Conservation (phyloP, 2,888 invertebrate genomes). For the Agrochola lychnidis region DNA sequence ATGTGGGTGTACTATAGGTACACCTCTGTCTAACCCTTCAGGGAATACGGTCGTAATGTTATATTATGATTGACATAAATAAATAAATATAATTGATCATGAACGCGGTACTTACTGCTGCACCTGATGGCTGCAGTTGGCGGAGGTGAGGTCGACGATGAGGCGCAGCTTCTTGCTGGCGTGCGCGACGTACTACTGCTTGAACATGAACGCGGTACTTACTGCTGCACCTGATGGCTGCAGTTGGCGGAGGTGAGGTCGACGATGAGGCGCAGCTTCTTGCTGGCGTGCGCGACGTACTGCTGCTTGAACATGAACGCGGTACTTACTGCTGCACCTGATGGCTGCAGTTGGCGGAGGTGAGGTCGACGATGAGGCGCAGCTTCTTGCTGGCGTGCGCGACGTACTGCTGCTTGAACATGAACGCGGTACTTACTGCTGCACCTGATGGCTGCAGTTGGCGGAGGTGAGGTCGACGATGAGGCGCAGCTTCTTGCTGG, state of each 20-base stretch:
- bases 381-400: slow-evolving; percentile 97
- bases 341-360: slow-evolving; percentile 99
- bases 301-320: slow-evolving; percentile 98
- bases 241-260: slow-evolving; percentile 99
- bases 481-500: slow-evolving; percentile 97
- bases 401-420: slow-evolving; percentile 98
- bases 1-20: not conserved
- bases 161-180: slow-evolving; percentile 97
- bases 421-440: slow-evolving; percentile 97
- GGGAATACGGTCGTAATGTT: not conserved
- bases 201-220: slow-evolving; percentile 97
- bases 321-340: slow-evolving; percentile 99
- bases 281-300: slow-evolving; percentile 97
- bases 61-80: not conserved
- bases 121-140: slow-evolving; percentile 99
- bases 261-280: slow-evolving; percentile 97
- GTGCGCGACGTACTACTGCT: slow-evolving; percentile 97
- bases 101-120: slow-evolving; percentile 93
- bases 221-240: slow-evolving; percentile 99
- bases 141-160: slow-evolving; percentile 98
- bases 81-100: too few species aligned
- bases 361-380: slow-evolving; percentile 98
- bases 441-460: slow-evolving; percentile 99
- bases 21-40: not conserved
- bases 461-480: slow-evolving; percentile 99